Percentiles rank a stretch among this genome's conserved stretches.
These are phyloP conservation scores for Ctenoplectra terminalis DNA, from an alignment of 1,140 invertebrate species.

Conservation along the genomic window DNA sequence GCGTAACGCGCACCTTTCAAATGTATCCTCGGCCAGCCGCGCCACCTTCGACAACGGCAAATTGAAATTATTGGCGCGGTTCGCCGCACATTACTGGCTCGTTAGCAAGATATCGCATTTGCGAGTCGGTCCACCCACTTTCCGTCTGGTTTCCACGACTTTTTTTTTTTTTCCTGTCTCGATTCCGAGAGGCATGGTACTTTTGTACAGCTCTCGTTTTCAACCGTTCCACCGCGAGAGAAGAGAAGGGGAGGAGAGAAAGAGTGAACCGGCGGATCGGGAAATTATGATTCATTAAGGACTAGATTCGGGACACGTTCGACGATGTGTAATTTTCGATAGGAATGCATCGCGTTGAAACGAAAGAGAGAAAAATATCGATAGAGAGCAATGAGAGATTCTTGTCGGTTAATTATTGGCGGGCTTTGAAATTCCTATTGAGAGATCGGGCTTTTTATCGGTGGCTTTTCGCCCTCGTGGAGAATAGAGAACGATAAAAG, in stretches of 20 bases:
- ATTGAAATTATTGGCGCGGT: slow-evolving; percentile 73
- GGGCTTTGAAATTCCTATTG: slow-evolving; percentile 54
- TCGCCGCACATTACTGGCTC: slow-evolving; percentile 70
- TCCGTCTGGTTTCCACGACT: slow-evolving; percentile 31
- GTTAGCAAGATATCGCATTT: slow-evolving; percentile 69
- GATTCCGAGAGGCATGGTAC: neutral
- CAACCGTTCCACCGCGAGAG: neutral
- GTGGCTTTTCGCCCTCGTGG: neutral
- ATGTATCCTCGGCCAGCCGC: neutral
- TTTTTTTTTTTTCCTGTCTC: slow-evolving; percentile 37
- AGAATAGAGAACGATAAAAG: slow-evolving; percentile 41
- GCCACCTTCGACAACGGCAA: slow-evolving; percentile 37
- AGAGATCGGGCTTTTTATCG: slow-evolving; percentile 46
- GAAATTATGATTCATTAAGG: slow-evolving; percentile 50
- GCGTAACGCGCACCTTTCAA: slow-evolving; percentile 29
- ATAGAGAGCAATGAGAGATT: neutral
- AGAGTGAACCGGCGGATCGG: slow-evolving; percentile 17
- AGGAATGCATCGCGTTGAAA: neutral
- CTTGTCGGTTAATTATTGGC: slow-evolving; percentile 40
- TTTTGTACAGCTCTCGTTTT: slow-evolving; percentile 29
- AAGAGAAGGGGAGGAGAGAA: neutral
- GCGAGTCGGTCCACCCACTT: slow-evolving; percentile 52
- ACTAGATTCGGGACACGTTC: slow-evolving; percentile 49
- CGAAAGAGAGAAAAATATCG: neutral
- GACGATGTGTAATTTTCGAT: slow-evolving; percentile 40